Conservation (phyloP, 2,888 invertebrate species). For the Brenthis ino region DNA sequence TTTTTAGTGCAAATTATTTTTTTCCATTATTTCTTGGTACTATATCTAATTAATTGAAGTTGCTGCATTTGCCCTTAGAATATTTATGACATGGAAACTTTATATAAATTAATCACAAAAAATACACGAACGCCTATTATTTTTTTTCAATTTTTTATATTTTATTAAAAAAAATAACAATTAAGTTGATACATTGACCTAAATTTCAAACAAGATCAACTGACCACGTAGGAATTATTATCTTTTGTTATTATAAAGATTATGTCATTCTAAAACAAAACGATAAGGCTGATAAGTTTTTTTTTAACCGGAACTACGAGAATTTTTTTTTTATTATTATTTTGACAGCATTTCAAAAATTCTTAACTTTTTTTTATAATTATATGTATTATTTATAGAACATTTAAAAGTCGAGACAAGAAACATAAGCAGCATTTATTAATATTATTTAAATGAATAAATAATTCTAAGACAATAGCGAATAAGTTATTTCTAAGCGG, state of each 20-base stretch:
- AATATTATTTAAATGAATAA: not conserved
- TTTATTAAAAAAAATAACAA: not conserved
- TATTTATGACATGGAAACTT: not conserved
- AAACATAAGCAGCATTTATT: too few species aligned
- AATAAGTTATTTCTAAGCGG: conserved; percentile 38
- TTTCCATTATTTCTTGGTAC: conserved; percentile 28
- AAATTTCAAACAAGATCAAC: conserved; percentile 13
- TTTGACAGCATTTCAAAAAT: too few species aligned
- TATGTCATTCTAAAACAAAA: conserved; percentile 8
- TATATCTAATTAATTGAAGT: not conserved
- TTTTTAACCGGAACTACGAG: conserved; percentile 15
- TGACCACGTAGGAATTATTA: conserved; percentile 3
- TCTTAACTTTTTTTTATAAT: too few species aligned
- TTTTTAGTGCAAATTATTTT: conserved; percentile 20
- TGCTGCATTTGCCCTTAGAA: not conserved
- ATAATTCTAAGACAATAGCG: conserved; percentile 19
- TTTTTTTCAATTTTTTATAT: not conserved
- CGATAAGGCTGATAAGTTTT: conserved; percentile 22
- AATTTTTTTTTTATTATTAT: not conserved
- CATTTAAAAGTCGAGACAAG: too few species aligned
- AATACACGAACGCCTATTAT: not conserved
- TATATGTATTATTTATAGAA: too few species aligned
- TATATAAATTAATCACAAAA: too few species aligned
- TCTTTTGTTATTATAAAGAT: conserved; percentile 11
- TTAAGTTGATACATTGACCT: conserved; percentile 17